phyloP scores from a whole-genome alignment of 2,888 invertebrate genomes.

The Ennomos quercinarius region DNA sequence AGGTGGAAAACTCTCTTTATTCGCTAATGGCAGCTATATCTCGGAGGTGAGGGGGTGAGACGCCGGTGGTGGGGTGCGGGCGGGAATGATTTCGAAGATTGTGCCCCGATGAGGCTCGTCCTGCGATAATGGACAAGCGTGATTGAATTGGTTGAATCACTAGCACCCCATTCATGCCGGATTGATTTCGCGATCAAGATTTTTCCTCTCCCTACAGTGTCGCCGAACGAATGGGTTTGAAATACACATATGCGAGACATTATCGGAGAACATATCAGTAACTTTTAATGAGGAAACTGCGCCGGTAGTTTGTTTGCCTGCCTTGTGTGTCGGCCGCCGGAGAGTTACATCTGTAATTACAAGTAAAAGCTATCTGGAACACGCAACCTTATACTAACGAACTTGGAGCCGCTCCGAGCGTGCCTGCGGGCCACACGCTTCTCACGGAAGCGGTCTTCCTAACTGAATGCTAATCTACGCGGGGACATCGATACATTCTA shows the following conservation, averaged over 20 bases:
- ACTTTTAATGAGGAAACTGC: conserved; percentile 32
- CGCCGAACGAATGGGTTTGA: conserved; percentile 31
- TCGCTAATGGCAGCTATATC: conserved; percentile 68
- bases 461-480: too few species aligned
- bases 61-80: conserved; percentile 23
- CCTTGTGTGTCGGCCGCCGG: conserved; percentile 17
- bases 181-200: conserved; percentile 65
- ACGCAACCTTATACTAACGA: neutral
- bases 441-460: too few species aligned
- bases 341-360: conserved; percentile 16
- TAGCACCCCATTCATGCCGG: conserved; percentile 63
- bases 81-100: conserved; percentile 63
- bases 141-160: conserved; percentile 78
- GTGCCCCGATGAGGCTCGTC: conserved; percentile 62
- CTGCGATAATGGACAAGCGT: conserved; percentile 66
- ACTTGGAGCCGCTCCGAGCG: neutral
- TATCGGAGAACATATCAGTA: conserved; percentile 14
- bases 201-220: conserved; percentile 49
- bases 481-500: too few species aligned
- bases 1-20: conserved; percentile 70
- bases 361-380: conserved; percentile 6
- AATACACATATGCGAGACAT: conserved; percentile 12
- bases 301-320: conserved; percentile 26
- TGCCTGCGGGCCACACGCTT: neutral
- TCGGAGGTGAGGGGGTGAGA: conserved; percentile 40